A percentile compares a stretch with the other conserved stretches of the same genome.
phyloP scores from a whole-genome alignment of 2,888 invertebrate genomes.

The Seira musarum region DNA sequence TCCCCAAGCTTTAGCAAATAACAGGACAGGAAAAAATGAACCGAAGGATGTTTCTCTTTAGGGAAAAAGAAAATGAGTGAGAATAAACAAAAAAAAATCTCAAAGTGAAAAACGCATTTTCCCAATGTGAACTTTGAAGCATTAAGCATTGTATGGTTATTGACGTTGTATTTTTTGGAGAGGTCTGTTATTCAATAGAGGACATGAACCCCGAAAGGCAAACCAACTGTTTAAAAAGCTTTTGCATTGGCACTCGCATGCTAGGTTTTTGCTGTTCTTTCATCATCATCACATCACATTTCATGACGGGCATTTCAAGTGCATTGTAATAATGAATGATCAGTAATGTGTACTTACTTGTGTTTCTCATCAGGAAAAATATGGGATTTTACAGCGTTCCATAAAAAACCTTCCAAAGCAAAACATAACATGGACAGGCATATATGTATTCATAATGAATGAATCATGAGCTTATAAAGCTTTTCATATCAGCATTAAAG shows the following conservation, averaged over 20 bases:
- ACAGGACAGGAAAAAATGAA: neutral
- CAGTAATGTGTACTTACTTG: neutral
- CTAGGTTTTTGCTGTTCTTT: slow-evolving; percentile 7
- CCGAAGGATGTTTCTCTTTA: neutral
- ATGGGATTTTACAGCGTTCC: neutral
- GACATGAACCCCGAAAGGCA: slow-evolving; percentile 44
- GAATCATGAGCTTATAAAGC: no score
- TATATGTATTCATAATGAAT: no score
- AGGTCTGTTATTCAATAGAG: slow-evolving; percentile 28
- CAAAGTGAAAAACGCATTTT: slow-evolving; percentile 21
- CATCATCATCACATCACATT: neutral
- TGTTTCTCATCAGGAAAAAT: no score
- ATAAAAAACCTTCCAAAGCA: neutral
- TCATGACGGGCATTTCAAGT: slow-evolving; percentile 37
- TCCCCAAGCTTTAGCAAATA: neutral
- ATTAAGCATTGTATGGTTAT: slow-evolving; percentile 27
- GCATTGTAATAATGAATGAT: slow-evolving; percentile 5
- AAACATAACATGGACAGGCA: neutral
- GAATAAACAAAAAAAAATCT: neutral
- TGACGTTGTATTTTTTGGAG: slow-evolving; percentile 35
- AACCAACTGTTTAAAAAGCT: slow-evolving; percentile 24
- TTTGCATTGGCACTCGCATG: no score
- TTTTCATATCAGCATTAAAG: no score
- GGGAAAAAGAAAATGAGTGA: neutral
- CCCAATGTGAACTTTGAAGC: slow-evolving; percentile 22